A percentile compares a stretch with the other conserved stretches of the same genome.
phyloP scores from a whole-genome alignment of 2,113 vertebrate species.

The Saccopteryx bilineata region DNA sequence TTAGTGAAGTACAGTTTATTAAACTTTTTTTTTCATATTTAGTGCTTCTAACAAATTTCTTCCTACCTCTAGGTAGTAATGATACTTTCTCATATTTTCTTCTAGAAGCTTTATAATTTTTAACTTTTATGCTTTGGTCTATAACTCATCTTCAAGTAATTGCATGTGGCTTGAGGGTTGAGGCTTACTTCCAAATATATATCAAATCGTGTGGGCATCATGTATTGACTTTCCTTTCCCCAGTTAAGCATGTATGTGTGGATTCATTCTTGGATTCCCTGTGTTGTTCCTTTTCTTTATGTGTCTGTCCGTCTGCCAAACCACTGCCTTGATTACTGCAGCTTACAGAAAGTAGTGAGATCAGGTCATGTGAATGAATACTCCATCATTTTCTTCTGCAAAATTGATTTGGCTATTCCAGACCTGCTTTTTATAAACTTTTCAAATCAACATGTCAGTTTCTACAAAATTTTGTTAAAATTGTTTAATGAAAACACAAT shows the following conservation, averaged over 20 bases:
- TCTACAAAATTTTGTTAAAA: neutral
- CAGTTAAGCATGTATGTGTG: neutral
- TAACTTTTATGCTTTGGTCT: neutral
- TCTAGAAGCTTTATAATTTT: slow-evolving; percentile 34
- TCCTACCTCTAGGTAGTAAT: neutral
- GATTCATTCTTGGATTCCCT: neutral
- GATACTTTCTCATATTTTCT: neutral
- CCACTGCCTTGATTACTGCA: neutral
- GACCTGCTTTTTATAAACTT: neutral
- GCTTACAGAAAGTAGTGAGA: neutral
- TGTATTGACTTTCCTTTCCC: neutral
- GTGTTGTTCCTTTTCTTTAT: neutral
- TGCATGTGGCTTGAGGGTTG: neutral
- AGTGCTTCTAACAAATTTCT: neutral
- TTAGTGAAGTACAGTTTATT: neutral
- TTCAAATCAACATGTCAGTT: neutral
- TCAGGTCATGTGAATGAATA: neutral
- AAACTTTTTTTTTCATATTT: neutral
- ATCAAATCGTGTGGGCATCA: neutral
- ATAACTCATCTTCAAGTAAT: slow-evolving; percentile 29
- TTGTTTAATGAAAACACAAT: neutral
- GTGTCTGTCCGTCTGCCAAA: neutral
- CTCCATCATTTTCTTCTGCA: neutral
- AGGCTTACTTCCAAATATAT: neutral
- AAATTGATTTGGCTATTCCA: neutral